phyloP scores from a whole-genome alignment of 2,797 vertebrate species.

The Argyrosomus regius region DNA sequence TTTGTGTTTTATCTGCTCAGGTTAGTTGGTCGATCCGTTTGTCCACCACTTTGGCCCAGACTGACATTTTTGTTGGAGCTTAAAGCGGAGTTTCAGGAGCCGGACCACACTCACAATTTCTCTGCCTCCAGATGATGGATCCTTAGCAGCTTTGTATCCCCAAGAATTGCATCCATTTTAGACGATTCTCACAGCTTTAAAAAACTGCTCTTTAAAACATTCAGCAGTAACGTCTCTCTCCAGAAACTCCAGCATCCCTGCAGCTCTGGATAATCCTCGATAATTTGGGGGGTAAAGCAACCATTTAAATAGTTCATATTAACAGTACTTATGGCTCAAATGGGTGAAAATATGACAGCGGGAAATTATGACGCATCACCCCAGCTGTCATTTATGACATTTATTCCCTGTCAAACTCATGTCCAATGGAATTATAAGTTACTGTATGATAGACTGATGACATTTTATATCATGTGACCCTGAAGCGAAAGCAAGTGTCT shows the following conservation, averaged over 20 bases:
- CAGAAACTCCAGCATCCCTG: neutral
- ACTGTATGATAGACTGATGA: neutral
- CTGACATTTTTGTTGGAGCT: too few species aligned
- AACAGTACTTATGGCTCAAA: neutral
- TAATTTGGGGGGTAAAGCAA: neutral
- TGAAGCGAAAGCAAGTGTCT: neutral
- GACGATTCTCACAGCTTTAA: neutral
- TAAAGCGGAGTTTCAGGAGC: too few species aligned
- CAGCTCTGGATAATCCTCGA: neutral
- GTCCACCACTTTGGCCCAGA: too few species aligned
- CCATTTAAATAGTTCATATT: neutral
- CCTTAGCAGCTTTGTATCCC: too few species aligned
- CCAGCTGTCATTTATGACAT: slow-evolving; percentile 12
- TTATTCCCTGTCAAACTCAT: slow-evolving; percentile 15
- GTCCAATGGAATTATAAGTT: neutral
- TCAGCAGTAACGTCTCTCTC: neutral
- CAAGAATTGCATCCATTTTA: too few species aligned
- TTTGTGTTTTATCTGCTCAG: too few species aligned
- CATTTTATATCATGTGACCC: slow-evolving; percentile 11
- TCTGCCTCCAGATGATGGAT: too few species aligned
- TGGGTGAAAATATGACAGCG: neutral
- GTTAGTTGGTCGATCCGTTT: too few species aligned
- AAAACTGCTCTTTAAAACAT: neutral
- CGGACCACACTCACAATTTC: too few species aligned
- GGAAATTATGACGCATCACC: neutral